phyloP scores from a whole-genome alignment of 2,797 vertebrate species.

The Tragopan temminckii region DNA sequence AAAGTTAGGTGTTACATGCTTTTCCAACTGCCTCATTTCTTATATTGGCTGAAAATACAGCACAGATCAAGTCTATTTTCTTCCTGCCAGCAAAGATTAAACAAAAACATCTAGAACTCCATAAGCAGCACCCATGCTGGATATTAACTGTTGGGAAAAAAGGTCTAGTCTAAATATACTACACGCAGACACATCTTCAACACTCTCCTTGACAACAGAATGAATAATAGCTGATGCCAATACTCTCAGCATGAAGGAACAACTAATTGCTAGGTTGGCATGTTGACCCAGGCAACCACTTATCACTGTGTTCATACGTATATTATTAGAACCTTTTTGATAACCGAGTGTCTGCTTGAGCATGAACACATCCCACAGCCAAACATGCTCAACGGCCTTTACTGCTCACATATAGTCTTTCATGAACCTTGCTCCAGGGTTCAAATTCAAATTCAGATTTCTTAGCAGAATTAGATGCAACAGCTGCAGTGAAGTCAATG shows the following conservation, averaged over 20 bases:
- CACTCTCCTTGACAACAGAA: background rate
- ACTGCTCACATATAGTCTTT: constrained; percentile 36
- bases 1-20: background rate
- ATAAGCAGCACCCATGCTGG: background rate
- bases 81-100: background rate
- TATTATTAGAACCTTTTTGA: constrained; percentile 65
- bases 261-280: constrained; percentile 2
- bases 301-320: constrained; percentile 12
- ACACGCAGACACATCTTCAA: background rate
- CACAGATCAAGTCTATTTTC: background rate
- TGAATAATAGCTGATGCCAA: background rate
- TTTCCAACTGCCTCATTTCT: background rate
- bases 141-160: background rate
- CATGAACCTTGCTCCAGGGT: constrained; percentile 10
- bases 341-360: constrained; percentile 42
- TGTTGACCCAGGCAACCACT: constrained; percentile 34
- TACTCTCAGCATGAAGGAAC: constrained; percentile 27
- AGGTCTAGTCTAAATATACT: constrained; percentile 15
- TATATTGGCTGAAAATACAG: background rate
- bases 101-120: background rate
- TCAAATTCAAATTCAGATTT: constrained; percentile 67
- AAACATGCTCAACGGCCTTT: constrained; percentile 21
- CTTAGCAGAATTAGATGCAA: constrained; percentile 50
- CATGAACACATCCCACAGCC: constrained; percentile 21
- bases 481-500: constrained; percentile 48